Evolutionary conservation across 2,888 invertebrate species (phyloP).

Genomic region (Pomacea canaliculata): DNA sequence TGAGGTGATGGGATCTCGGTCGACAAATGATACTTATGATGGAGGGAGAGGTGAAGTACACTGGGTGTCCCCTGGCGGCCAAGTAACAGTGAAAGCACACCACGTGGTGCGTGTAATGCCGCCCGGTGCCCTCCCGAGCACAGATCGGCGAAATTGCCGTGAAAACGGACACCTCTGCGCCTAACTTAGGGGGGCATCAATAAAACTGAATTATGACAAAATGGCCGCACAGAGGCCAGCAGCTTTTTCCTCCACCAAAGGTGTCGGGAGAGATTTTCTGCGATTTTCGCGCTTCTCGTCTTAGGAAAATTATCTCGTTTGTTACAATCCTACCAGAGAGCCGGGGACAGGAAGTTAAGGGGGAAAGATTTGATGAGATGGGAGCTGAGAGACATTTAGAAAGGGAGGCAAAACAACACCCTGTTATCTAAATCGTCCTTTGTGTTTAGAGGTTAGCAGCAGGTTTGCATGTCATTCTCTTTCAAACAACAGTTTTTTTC

Average conservation of each 20-base stretch:
- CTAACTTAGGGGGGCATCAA: constrained; percentile 1
- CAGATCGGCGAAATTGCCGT: constrained; percentile 9
- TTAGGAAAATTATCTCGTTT: too few species aligned
- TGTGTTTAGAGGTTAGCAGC: too few species aligned
- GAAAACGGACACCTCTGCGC: constrained; percentile 15
- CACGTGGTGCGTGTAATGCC: background rate
- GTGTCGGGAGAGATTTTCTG: too few species aligned
- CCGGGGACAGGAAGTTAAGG: background rate
- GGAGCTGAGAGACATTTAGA: background rate
- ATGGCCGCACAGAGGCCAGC: background rate
- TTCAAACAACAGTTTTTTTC: too few species aligned
- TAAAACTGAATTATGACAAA: constrained; percentile 24
- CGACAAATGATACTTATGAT: too few species aligned
- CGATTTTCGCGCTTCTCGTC: too few species aligned
- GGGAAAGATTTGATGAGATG: background rate
- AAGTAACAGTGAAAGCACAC: background rate
- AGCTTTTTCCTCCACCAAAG: too few species aligned
- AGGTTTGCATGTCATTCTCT: too few species aligned
- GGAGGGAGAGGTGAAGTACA: too few species aligned
- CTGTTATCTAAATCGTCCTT: too few species aligned
- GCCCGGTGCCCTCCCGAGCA: background rate
- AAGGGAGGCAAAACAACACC: too few species aligned
- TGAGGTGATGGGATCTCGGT: too few species aligned
- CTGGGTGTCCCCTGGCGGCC: background rate
- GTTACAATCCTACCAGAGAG: background rate